phyloP scores from a whole-genome alignment of 2,888 invertebrate species.

The Thecocarcelia acutangulata region DNA sequence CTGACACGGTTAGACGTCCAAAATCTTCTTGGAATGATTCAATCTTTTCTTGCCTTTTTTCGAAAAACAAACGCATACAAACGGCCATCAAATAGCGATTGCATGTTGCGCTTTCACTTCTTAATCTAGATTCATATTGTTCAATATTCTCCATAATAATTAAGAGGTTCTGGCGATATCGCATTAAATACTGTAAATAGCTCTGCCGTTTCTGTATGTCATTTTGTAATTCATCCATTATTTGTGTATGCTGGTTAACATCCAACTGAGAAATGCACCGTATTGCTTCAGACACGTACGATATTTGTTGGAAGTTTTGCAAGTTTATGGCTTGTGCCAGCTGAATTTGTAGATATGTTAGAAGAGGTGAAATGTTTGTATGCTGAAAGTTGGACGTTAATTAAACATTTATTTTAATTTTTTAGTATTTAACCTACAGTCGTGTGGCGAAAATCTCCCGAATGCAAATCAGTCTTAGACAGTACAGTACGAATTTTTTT shows the following conservation, averaged over 20 bases:
- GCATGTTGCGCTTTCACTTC: slow-evolving; percentile 87
- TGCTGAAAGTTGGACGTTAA: slow-evolving; percentile 70
- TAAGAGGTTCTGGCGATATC: slow-evolving; percentile 90
- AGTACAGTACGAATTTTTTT: slow-evolving; percentile 94
- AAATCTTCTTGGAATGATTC: slow-evolving; percentile 91
- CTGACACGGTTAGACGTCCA: slow-evolving; percentile 89
- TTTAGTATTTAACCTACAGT: slow-evolving; percentile 80
- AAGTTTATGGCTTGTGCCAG: slow-evolving; percentile 91
- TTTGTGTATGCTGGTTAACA: slow-evolving; percentile 86
- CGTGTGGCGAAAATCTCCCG: slow-evolving; percentile 84
- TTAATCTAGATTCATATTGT: slow-evolving; percentile 84
- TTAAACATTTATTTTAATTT: not conserved
- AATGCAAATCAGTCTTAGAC: slow-evolving; percentile 91
- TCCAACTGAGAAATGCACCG: slow-evolving; percentile 89
- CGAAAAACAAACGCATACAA: slow-evolving; percentile 90
- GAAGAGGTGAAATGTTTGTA: slow-evolving; percentile 82
- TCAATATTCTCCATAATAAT: slow-evolving; percentile 88
- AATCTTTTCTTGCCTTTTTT: slow-evolving; percentile 88
- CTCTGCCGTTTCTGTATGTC: slow-evolving; percentile 90
- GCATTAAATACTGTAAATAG: slow-evolving; percentile 91
- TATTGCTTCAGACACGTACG: slow-evolving; percentile 91
- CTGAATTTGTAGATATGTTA: slow-evolving; percentile 88
- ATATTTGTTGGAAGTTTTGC: slow-evolving; percentile 88
- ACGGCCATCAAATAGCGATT: slow-evolving; percentile 88
- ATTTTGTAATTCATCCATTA: slow-evolving; percentile 88